These are phyloP conservation scores for Atta texana DNA, from an alignment of 1,140 invertebrate genomes.

Conservation along the genomic window DNA sequence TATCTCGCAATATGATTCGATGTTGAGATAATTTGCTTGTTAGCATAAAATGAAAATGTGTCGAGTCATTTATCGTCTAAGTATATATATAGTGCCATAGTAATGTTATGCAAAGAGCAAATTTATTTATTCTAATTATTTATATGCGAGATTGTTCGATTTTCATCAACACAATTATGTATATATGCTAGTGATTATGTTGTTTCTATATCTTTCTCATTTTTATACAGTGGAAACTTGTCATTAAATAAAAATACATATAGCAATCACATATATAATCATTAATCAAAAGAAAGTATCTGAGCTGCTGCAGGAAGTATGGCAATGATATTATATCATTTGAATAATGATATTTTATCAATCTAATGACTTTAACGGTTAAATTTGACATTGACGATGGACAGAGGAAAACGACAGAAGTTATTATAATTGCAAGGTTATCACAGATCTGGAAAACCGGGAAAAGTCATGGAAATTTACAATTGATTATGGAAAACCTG, in stretches of 20 bases:
- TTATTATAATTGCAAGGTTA: too few relatives aligned
- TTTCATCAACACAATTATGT: neutral
- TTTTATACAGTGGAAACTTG: neutral
- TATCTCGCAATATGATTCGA: neutral
- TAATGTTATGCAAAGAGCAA: neutral
- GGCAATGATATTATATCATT: too few relatives aligned
- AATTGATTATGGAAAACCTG: too few relatives aligned
- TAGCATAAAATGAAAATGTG: neutral
- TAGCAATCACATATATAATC: neutral
- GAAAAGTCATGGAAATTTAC: too few relatives aligned
- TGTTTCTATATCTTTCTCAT: neutral
- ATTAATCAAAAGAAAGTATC: neutral
- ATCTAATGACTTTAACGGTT: too few relatives aligned
- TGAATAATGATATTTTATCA: too few relatives aligned
- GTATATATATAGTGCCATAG: neutral
- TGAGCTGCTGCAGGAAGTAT: neutral
- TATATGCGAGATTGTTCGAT: neutral
- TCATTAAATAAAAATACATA: neutral
- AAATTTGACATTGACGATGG: too few relatives aligned
- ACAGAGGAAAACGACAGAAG: too few relatives aligned
- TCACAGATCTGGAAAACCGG: too few relatives aligned
- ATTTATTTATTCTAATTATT: neutral
- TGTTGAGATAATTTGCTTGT: conserved; percentile 12
- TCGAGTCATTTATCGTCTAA: neutral
- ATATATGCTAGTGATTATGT: neutral